Evolutionary conservation across 92 coral and sea anemone genomes (phyloP).

Genomic region (Actinostola sp.): DNA sequence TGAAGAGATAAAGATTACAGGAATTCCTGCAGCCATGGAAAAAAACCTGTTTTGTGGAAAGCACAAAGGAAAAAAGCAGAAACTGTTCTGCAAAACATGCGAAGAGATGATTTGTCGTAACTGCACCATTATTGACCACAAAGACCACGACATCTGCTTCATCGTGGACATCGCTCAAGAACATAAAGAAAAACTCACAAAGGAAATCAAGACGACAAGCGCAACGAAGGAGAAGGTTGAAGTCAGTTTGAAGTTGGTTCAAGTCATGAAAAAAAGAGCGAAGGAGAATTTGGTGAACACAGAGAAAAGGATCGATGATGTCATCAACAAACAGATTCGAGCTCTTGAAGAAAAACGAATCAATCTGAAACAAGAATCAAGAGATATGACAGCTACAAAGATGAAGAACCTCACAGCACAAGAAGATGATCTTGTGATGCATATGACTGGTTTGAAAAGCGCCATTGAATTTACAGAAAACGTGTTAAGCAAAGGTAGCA

Average conservation of each 20-base stretch:
- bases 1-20: constrained; percentile 51
- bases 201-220: constrained; percentile 3
- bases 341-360: constrained; percentile 11
- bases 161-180: constrained; percentile 44
- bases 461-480: constrained; percentile 17
- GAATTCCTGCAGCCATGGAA: constrained; percentile 38
- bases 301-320: neutral
- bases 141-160: constrained; percentile 55
- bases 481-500: neutral
- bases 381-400: neutral
- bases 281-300: too few relatives aligned
- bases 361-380: neutral
- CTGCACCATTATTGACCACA: constrained; percentile 42
- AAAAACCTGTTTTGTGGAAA: constrained; percentile 55
- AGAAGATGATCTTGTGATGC: constrained; percentile 14
- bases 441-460: constrained; percentile 10
- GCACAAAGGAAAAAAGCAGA: constrained; percentile 62
- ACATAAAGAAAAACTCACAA: constrained; percentile 8
- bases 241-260: neutral
- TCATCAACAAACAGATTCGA: constrained; percentile 1
- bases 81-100: constrained; percentile 75
- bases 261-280: too few relatives aligned
- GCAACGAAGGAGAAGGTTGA: neutral
- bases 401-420: constrained; percentile 5
- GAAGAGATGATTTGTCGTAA: constrained; percentile 31